Evolutionary conservation across 2,797 vertebrate species (phyloP), one percentile per base, ranked within the genome.

Genomic region (Gambelia wislizenii): DNA sequence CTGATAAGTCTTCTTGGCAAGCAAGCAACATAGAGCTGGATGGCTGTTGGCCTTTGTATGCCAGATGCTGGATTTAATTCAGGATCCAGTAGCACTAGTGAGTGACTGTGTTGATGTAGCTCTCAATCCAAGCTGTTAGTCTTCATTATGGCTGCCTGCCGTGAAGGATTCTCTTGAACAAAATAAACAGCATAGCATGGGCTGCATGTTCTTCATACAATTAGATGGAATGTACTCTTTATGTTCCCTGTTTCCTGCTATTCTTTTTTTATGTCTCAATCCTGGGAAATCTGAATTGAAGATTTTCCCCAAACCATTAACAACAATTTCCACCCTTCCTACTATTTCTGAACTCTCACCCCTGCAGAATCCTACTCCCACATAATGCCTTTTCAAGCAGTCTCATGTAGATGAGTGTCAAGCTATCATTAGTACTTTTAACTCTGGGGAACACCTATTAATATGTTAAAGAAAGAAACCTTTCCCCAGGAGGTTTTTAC

Each of bases 401-500:
- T 61, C 39, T 36, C 69, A 54, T 61, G 42, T 69, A 87, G 81
- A 64, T 42, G 74, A 70, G 42, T 33, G 47, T 59, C 74, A 82
- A 75, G 59, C 44, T 76, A 36, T 47, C 69, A 75, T 80, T 84
- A 67, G 69, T 47, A 33, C 82, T 69, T 22, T 80, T 74, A 67
- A 85, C 42, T 88, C 72, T 86, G 49, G 49, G 70, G 84, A 72
- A 52, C 42, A 69, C 83, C 84, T 86, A 76, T 86, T 89, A 72
- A 85, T 82, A 78, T 49, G 72, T 86, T 86, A 85, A 56, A 67
- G 36, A 72, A 90, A 72, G 49, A 69, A 83, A 25, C 83, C 87
- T 69, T 86, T 86, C 78, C 79, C 61, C 49, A 44, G 61, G 61
- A 59, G 49, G 13, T 83, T 85, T 88, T 86, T 86, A 39, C 25